A percentile compares a stretch with the other conserved stretches of the same genome.
phyloP scores from a whole-genome alignment of 2,113 vertebrate genomes.

The Datnioides undecimradiatus region DNA sequence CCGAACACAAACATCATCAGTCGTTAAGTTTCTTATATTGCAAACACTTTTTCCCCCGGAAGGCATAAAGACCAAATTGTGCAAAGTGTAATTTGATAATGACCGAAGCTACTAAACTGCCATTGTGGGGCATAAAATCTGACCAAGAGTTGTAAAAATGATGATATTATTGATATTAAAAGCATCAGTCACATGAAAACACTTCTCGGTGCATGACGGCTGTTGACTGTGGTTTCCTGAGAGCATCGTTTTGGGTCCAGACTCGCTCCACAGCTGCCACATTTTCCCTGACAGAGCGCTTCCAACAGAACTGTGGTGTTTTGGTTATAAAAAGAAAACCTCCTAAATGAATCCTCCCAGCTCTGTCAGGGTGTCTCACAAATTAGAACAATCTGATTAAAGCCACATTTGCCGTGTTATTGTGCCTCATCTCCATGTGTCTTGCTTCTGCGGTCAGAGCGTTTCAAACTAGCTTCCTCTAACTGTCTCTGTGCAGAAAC shows the following conservation, averaged over 20 bases:
- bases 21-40: not conserved
- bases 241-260: not conserved
- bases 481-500: not conserved
- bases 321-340: not conserved
- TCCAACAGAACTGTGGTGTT: not conserved
- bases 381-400: not conserved
- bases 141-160: constrained; percentile 3
- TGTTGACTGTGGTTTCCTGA: not conserved
- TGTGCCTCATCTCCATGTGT: not conserved
- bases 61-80: not conserved
- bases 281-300: not conserved
- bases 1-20: not conserved
- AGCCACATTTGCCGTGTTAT: not conserved
- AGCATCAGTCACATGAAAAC: constrained; percentile 32
- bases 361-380: not conserved
- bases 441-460: not conserved
- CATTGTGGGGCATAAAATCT: not conserved
- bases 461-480: not conserved
- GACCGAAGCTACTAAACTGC: not conserved
- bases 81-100: not conserved
- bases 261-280: not conserved
- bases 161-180: constrained; percentile 26
- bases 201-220: not conserved
- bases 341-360: not conserved
- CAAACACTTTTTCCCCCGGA: not conserved